Conservation (phyloP, 2,113 vertebrate genomes). For the Athene noctua region DNA sequence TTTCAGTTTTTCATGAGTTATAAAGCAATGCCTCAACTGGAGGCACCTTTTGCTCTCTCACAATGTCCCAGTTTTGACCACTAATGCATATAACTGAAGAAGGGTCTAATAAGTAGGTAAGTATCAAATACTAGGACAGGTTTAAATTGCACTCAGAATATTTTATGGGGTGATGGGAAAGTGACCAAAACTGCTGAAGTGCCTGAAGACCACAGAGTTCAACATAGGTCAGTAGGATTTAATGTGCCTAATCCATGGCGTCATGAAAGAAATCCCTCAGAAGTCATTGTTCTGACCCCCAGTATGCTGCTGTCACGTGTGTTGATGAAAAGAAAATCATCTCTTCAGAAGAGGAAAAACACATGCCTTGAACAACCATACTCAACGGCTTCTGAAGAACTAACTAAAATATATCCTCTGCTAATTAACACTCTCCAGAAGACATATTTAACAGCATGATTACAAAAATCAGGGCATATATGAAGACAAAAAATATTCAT, state of each 20-base stretch:
- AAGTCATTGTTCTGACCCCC: not conserved
- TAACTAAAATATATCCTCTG: not conserved
- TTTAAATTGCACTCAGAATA: not conserved
- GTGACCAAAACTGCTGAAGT: not conserved
- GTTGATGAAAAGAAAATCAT: not conserved
- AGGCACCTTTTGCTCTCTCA: not conserved
- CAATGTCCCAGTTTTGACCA: not conserved
- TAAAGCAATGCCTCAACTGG: not conserved
- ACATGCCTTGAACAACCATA: not conserved
- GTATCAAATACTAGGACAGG: not conserved
- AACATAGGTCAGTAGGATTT: not conserved
- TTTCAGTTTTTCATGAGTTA: not conserved
- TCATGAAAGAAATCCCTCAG: not conserved
- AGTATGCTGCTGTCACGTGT: fast-evolving
- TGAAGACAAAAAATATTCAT: not conserved
- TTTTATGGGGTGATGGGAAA: not conserved
- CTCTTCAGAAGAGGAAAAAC: not conserved
- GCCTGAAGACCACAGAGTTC: not conserved
- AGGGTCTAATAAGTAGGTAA: not conserved
- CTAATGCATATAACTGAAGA: not conserved
- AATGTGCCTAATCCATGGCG: not conserved
- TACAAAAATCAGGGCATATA: not conserved
- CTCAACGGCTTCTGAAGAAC: not conserved
- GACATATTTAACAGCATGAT: not conserved
- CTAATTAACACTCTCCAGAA: not conserved